phyloP scores from a whole-genome alignment of 1,140 invertebrate species.

The Penaeus chinensis region DNA sequence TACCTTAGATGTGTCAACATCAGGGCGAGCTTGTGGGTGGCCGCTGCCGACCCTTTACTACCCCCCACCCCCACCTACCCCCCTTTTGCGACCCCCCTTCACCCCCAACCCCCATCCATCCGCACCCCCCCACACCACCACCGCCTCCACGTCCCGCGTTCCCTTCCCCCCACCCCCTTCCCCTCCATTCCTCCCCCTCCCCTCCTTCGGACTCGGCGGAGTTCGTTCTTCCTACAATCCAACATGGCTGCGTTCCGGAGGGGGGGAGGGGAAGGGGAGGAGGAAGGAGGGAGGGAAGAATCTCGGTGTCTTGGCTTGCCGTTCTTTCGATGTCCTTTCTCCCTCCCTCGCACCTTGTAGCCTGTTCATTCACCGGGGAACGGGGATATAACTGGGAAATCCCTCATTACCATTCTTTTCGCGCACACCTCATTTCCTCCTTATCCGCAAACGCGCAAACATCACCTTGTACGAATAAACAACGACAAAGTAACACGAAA shows the following conservation, averaged over 20 bases:
- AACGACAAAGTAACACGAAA: too few relatives aligned
- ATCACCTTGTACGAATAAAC: too few relatives aligned
- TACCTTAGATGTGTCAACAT: constrained; percentile 49
- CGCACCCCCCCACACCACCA: not conserved
- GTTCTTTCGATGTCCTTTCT: not conserved
- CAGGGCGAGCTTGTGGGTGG: constrained; percentile 50
- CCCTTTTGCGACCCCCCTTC: not conserved
- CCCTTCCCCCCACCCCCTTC: not conserved
- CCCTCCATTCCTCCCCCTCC: constrained; percentile 17
- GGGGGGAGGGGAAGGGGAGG: not conserved
- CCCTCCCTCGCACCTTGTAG: not conserved
- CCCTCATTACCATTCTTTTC: too few relatives aligned
- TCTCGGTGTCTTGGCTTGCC: not conserved
- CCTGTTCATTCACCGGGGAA: not conserved
- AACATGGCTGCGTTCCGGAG: not conserved
- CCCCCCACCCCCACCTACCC: constrained; percentile 19
- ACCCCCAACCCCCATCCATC: constrained; percentile 16
- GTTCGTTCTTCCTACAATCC: not conserved
- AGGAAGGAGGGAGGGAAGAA: not conserved
- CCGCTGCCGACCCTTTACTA: constrained; percentile 52
- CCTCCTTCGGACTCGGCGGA: not conserved
- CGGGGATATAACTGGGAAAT: too few relatives aligned
- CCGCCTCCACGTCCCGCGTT: not conserved
- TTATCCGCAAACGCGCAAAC: too few relatives aligned
- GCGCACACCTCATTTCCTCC: too few relatives aligned